A percentile compares a stretch with the other conserved stretches of the same genome.
Conservation (phyloP, 2,113 vertebrate genomes). For the Malurus cyaneus region DNA sequence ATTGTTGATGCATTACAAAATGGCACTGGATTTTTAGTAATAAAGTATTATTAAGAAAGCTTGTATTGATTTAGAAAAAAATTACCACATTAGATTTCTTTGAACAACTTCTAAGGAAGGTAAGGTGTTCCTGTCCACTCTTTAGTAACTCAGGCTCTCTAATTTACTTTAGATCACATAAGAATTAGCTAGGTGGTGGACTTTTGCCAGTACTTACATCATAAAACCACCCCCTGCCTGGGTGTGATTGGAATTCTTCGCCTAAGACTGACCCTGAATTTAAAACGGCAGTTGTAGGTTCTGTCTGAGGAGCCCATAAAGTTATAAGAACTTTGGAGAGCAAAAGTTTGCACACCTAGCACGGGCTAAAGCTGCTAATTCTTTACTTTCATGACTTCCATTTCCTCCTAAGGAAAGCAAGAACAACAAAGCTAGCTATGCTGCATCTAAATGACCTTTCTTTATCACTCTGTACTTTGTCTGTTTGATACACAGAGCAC, state of each 20-base stretch:
- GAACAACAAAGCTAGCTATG: constrained; percentile 3
- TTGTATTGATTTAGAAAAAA: background rate
- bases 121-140: background rate
- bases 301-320: constrained; percentile 42
- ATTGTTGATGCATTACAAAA: constrained; percentile 1
- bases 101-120: constrained; percentile 13
- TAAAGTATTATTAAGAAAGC: background rate
- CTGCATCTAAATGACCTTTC: constrained; percentile 39
- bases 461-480: background rate
- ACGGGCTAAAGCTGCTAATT: background rate
- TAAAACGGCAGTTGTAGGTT: constrained; percentile 33
- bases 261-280: constrained; percentile 55
- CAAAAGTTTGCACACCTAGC: background rate
- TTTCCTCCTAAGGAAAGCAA: constrained; percentile 21
- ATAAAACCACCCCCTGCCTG: constrained; percentile 61
- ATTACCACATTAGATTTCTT: background rate
- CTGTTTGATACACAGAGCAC: constrained; percentile 10
- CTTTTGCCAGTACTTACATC: constrained; percentile 60
- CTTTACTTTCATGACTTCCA: background rate
- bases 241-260: constrained; percentile 56
- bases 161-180: constrained; percentile 38
- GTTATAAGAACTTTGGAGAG: constrained; percentile 5
- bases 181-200: constrained; percentile 51
- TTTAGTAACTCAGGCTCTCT: background rate
- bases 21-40: background rate